Conservation (phyloP, 2,113 vertebrate genomes). For the Nycticorax nycticorax region DNA sequence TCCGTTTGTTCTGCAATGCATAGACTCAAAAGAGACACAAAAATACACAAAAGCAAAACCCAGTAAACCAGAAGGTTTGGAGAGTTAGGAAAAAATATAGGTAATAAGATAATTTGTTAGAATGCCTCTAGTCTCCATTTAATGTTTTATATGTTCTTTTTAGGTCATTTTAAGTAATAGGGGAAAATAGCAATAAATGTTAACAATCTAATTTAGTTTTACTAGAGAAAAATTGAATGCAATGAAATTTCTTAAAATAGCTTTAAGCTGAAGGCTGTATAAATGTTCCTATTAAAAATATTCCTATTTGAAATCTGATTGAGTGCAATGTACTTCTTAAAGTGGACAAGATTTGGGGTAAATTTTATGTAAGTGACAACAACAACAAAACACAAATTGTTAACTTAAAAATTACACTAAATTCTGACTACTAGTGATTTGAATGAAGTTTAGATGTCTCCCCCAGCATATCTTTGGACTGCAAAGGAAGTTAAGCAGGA, state of each 20-base stretch:
- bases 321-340: not conserved
- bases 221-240: conserved; percentile 1
- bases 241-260: conserved; percentile 38
- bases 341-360: not conserved
- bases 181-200: conserved; percentile 39
- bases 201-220: conserved; percentile 51
- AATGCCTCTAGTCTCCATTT: not conserved
- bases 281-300: not conserved
- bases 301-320: not conserved
- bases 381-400: not conserved
- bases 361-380: not conserved
- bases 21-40: not conserved
- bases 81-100: not conserved
- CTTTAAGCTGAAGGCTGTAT: not conserved
- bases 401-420: not conserved
- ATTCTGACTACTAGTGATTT: not conserved
- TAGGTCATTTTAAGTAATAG: conserved; percentile 10
- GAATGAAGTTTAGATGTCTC: not conserved
- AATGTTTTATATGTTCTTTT: conserved; percentile 6
- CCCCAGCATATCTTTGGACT: not conserved
- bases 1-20: rapidly evolving
- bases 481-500: not conserved
- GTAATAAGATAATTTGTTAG: conserved; percentile 34
- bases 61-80: not conserved
- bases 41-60: not conserved